Conservation (phyloP, 2,888 invertebrate species). For the Epinotia demarniana region DNA sequence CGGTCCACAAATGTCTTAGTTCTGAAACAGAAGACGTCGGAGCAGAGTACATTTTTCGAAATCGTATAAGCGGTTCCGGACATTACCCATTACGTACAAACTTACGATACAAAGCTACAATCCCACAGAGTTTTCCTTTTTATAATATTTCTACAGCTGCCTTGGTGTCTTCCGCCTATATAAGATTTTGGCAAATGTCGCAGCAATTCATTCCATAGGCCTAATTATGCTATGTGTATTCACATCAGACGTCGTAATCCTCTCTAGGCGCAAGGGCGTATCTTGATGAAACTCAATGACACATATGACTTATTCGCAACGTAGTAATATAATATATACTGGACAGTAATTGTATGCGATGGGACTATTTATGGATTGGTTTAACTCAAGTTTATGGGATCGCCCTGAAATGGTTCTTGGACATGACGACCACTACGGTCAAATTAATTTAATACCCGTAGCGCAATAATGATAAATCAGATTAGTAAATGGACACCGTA, state of each 20-base stretch:
- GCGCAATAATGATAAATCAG: background rate
- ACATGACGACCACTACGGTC: background rate
- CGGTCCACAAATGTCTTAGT: too few species aligned
- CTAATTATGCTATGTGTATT: background rate
- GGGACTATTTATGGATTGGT: constrained; percentile 8
- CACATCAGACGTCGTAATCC: background rate
- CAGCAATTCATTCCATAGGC: background rate
- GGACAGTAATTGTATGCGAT: constrained; percentile 6
- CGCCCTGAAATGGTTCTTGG: background rate
- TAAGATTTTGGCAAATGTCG: constrained; percentile 4
- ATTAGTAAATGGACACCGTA: background rate
- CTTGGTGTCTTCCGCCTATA: background rate
- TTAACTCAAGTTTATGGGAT: constrained; percentile 22
- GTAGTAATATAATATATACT: background rate
- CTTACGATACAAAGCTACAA: too few species aligned
- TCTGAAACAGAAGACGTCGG: too few species aligned
- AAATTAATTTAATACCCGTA: constrained; percentile 12
- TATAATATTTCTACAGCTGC: background rate
- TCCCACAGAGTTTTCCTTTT: too few species aligned
- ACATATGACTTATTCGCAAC: background rate
- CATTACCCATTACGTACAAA: too few species aligned
- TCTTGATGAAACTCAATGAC: background rate
- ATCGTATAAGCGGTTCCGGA: too few species aligned
- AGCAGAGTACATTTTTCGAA: too few species aligned
- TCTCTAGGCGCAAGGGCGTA: background rate